Percentiles rank a stretch among this genome's conserved stretches.
These are phyloP conservation scores for Apostichopus californicus DNA, from an alignment of 35 echinoderm and acorn worm species.

Conservation along the genomic window DNA sequence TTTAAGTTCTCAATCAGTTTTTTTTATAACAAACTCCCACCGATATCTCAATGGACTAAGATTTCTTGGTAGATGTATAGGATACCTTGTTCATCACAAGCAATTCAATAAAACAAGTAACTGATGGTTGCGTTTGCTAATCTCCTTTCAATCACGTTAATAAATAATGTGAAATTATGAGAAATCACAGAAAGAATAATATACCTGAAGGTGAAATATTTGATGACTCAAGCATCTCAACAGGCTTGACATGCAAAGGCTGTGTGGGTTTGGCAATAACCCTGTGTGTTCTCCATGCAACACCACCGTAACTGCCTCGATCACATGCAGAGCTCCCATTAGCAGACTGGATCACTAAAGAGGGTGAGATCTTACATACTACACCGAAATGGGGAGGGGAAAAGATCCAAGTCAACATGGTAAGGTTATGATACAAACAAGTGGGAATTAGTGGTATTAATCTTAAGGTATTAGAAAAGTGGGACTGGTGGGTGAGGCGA, in stretches of 20 bases:
- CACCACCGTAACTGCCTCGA: not conserved
- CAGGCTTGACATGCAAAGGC: slow-evolving; percentile 28
- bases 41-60: too few relatives aligned
- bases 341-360: slow-evolving; percentile 6
- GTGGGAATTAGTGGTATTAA: not conserved
- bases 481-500: too few relatives aligned
- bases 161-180: not conserved
- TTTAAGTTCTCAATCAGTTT: too few relatives aligned
- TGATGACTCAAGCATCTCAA: slow-evolving; percentile 15
- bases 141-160: too few relatives aligned
- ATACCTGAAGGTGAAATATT: slow-evolving; percentile 8
- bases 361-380: slow-evolving; percentile 34
- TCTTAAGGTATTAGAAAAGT: too few relatives aligned
- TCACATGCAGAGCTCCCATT: slow-evolving; percentile 25
- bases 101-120: too few relatives aligned
- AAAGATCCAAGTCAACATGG: not conserved
- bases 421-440: not conserved
- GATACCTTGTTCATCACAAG: too few relatives aligned
- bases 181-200: not conserved
- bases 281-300: slow-evolving; percentile 4
- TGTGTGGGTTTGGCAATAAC: slow-evolving; percentile 4
- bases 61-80: too few relatives aligned
- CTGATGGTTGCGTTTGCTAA: too few relatives aligned
- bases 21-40: too few relatives aligned
- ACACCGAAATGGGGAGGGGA: slow-evolving; percentile 32